Conservation (phyloP, 2,113 vertebrate genomes). For the Pardalotus punctatus region DNA sequence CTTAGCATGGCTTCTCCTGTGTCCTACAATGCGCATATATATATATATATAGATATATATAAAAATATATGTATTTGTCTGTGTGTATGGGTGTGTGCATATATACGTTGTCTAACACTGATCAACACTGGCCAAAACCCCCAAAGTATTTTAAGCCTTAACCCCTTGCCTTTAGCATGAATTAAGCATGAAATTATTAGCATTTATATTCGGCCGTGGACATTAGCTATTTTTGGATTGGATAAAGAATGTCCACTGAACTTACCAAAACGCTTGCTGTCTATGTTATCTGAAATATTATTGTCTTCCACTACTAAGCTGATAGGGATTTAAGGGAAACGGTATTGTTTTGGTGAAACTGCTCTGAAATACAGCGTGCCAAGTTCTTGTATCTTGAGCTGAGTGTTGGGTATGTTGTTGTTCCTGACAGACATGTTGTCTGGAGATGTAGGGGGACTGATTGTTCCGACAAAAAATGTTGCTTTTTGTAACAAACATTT, state of each 20-base stretch:
- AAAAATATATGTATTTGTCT: background rate
- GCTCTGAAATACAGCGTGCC: background rate
- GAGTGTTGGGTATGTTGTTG: background rate
- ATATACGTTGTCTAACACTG: background rate
- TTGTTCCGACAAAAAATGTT: background rate
- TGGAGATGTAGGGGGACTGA: background rate
- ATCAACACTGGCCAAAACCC: background rate
- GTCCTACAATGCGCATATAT: background rate
- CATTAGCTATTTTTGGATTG: background rate
- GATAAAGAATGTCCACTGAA: background rate
- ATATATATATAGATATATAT: no score
- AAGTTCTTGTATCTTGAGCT: background rate
- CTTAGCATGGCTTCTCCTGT: background rate
- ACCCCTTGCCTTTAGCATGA: background rate
- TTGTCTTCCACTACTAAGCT: background rate
- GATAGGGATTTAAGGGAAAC: constrained; percentile 1
- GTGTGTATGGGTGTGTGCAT: background rate
- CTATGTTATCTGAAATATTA: background rate
- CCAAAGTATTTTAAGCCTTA: background rate
- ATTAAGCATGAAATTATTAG: background rate
- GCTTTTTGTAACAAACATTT: background rate
- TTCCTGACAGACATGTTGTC: background rate
- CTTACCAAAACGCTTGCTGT: background rate
- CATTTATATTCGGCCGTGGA: background rate
- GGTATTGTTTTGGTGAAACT: constrained; percentile 16